Base-by-base conservation (phyloP, 2,113 vertebrate genomes). In the Labrus mixtus region DNA sequence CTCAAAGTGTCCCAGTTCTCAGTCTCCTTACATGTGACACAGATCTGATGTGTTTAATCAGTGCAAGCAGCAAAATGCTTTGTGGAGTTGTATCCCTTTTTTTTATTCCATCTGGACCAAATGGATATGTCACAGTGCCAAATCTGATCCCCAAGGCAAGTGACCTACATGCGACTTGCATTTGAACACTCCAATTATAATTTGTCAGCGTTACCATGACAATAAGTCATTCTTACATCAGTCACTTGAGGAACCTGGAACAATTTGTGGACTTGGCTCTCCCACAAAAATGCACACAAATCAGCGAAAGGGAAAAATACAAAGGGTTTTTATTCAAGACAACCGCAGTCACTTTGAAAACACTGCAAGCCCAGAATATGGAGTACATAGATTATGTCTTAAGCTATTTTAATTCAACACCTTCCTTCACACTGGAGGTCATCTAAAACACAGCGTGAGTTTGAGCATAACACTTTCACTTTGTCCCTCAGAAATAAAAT, bases 21-120 rank as follows among this genome's bases (percentile, higher is more conserved):
- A 53, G 68, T 76, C 68, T 60, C 68, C 8, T 80, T 69, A 84
- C 53, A 83, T 64, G 66, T 80, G 82, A 78, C 80, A 83, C 36
- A 81, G 46, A 80, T 88, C 39, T 62, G 63, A 68, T 55, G 50
- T 33, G 54, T 69, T 73, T 65, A 78, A 83, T 83, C 76, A 66
- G 68, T 62, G 63, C 69, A 55, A 83, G 64, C 50, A 57, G 66
- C 60, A 67, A 57, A 66, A 69, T 25, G 37, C 59, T 63, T 54
- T 39, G 57, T 1, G 0, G 37, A 79, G 43, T 58, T 36, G 46
- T 59, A 36, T 29, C 37, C 68, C 22, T 29, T 12, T 33, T 33
- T 41, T 55, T 48, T 37, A 84, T 76, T 84, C 72, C 78, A 82
- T 82, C 64, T 71, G 65, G 78, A 69, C 61, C 20, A 33, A 54